These are phyloP conservation scores for Cydia amplana DNA, from an alignment of 1,140 invertebrate species.

Conservation along the genomic window DNA sequence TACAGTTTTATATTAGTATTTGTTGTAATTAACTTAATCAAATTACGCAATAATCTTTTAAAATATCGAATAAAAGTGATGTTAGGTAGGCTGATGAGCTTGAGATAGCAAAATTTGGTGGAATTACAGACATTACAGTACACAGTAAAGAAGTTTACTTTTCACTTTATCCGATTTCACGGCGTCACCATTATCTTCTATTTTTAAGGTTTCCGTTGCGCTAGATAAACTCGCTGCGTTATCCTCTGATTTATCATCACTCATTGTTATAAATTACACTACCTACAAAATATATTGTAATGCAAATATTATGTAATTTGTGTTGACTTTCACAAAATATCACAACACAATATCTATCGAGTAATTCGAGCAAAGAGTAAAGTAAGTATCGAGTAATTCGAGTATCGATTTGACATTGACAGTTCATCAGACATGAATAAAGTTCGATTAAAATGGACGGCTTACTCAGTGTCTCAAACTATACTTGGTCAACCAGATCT, in stretches of 20 bases:
- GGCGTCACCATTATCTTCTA: constrained; percentile 55
- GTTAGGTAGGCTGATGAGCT: no score
- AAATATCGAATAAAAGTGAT: no score
- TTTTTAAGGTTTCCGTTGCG: constrained; percentile 51
- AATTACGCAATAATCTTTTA: no score
- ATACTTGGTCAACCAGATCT: no score
- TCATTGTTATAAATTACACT: constrained; percentile 46
- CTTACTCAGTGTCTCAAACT: neutral
- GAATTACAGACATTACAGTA: no score
- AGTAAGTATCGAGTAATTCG: neutral
- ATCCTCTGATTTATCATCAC: constrained; percentile 59
- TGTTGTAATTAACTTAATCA: no score
- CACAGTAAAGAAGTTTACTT: constrained; percentile 47
- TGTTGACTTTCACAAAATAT: neutral
- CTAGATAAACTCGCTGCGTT: constrained; percentile 42
- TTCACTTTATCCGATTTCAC: constrained; percentile 67
- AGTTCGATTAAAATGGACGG: neutral
- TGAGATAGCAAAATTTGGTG: no score
- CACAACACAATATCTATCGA: neutral
- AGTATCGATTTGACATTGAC: constrained; percentile 1
- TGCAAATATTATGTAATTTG: no score
- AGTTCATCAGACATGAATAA: neutral
- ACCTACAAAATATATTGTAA: no score
- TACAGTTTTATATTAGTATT: no score
- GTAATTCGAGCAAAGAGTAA: no score